A percentile compares a stretch with the other conserved stretches of the same genome.
Evolutionary conservation across 2,888 invertebrate genomes (phyloP).

Genomic region (Neuroscelio doddi): DNA sequence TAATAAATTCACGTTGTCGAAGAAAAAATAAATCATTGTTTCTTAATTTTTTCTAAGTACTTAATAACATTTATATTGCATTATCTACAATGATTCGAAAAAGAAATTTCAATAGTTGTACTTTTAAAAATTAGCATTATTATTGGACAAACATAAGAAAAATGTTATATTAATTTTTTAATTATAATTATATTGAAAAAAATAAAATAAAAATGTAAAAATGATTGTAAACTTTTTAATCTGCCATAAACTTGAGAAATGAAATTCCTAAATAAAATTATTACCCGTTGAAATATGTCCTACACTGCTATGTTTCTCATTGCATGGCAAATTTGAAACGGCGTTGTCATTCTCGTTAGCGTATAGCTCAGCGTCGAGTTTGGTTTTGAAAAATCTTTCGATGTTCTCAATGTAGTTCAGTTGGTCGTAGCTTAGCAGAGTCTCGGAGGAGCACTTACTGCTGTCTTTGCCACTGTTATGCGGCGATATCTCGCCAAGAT

Average conservation of each 20-base stretch:
- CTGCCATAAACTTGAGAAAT: neutral
- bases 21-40: too few relatives aligned
- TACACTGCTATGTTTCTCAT: constrained; percentile 57
- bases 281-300: constrained; percentile 53
- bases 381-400: constrained; percentile 75
- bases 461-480: constrained; percentile 87
- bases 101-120: too few relatives aligned
- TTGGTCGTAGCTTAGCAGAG: constrained; percentile 88
- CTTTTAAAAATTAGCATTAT: too few relatives aligned
- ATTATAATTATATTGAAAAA: too few relatives aligned
- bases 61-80: too few relatives aligned
- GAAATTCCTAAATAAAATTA: neutral
- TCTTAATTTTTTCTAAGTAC: too few relatives aligned
- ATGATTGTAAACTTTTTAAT: too few relatives aligned
- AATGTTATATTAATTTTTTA: too few relatives aligned
- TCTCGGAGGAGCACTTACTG: constrained; percentile 85
- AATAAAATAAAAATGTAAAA: too few relatives aligned
- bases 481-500: constrained; percentile 89
- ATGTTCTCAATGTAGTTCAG: constrained; percentile 89
- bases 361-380: constrained; percentile 31
- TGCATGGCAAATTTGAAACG: constrained; percentile 47
- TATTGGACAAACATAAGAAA: too few relatives aligned
- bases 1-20: too few relatives aligned
- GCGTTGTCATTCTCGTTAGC: constrained; percentile 63
- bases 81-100: too few relatives aligned